phyloP scores from a whole-genome alignment of 2,113 vertebrate genomes.

The Brienomyrus longianalis region DNA sequence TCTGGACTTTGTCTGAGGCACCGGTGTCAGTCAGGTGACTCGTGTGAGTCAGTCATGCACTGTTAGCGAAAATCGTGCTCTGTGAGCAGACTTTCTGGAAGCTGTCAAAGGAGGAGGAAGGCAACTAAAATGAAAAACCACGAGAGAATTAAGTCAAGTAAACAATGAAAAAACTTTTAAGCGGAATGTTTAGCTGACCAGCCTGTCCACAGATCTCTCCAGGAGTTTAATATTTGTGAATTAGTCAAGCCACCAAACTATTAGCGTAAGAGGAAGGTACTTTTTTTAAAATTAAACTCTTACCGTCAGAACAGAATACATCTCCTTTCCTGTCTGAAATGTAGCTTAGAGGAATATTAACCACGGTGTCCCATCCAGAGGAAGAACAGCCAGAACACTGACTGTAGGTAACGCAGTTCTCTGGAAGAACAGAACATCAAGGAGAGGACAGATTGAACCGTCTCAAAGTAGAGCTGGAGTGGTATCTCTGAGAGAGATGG shows the following conservation, averaged over 20 bases:
- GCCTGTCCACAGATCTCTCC: not conserved
- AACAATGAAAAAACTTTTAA: not conserved
- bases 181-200: not conserved
- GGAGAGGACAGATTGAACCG: not conserved
- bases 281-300: constrained; percentile 7
- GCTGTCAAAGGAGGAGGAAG: not conserved
- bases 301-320: not conserved
- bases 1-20: not conserved
- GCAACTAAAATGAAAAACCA: not conserved
- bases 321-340: not conserved
- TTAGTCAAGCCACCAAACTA: not conserved
- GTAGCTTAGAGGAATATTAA: not conserved
- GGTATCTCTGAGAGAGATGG: not conserved
- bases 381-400: not conserved
- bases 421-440: not conserved
- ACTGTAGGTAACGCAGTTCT: not conserved
- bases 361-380: not conserved
- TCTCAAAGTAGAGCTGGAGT: not conserved
- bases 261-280: not conserved
- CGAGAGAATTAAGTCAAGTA: not conserved
- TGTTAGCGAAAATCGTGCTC: not conserved
- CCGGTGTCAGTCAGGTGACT: not conserved
- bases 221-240: not conserved
- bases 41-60: not conserved
- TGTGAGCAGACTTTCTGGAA: not conserved